Evolutionary conservation across 1,140 invertebrate species (phyloP).

Genomic region (Neodiprion lecontei): DNA sequence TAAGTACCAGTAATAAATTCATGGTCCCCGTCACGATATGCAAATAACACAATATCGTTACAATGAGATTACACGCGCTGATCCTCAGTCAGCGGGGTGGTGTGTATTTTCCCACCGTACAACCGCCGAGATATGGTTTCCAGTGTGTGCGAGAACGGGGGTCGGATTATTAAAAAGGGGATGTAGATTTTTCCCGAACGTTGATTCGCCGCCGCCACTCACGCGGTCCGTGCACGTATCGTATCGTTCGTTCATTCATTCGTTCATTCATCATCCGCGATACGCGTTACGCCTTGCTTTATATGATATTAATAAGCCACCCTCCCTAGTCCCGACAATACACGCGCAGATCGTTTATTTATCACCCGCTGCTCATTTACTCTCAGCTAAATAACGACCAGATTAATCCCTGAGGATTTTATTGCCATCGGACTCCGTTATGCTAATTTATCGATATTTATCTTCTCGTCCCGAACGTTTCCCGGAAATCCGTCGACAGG

Average conservation of each 20-base stretch:
- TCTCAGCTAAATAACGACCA: neutral
- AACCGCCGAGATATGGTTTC: constrained; percentile 2
- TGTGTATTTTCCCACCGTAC: constrained; percentile 33
- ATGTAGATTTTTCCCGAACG: constrained; percentile 26
- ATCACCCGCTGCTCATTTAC: neutral
- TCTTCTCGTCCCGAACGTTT: too few species aligned
- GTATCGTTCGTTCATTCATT: constrained; percentile 17
- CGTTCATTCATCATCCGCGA: neutral
- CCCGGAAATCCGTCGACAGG: too few species aligned
- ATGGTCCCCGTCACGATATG: constrained; percentile 43
- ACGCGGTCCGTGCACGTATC: too few species aligned
- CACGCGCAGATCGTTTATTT: neutral
- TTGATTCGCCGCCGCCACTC: neutral
- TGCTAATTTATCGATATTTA: too few species aligned
- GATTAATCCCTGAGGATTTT: neutral
- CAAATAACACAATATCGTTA: constrained; percentile 46
- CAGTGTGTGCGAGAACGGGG: neutral
- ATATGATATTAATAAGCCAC: neutral
- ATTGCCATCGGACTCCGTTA: neutral
- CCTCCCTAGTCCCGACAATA: neutral
- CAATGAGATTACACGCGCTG: constrained; percentile 46
- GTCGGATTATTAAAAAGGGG: constrained; percentile 22
- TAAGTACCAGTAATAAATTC: constrained; percentile 44
- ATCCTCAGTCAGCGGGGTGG: constrained; percentile 30
- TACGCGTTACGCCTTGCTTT: neutral